Evolutionary conservation across 2,888 invertebrate genomes (phyloP), one percentile per base, ranked within the genome.

Genomic region (Meta bourneti): DNA sequence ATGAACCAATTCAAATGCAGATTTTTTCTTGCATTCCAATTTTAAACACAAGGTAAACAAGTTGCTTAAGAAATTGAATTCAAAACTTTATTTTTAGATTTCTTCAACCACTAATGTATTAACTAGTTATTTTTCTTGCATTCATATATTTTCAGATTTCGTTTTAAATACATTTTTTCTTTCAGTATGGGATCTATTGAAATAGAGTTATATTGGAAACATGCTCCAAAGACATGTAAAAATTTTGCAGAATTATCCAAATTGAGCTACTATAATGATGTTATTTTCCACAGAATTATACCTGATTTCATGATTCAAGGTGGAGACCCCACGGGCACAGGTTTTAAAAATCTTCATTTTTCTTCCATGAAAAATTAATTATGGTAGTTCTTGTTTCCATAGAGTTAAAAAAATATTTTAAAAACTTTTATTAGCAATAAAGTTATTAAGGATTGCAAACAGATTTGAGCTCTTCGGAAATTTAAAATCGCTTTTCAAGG

Each of bases 121-220:
- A 34, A 34, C 34, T 34, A 34, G 34, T 34, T 34, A 34, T 1
- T 34, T 34, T 1, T 34, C 34, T 34, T 34, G 1, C 34, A 2
- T 34, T 34, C 34, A 34, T 34, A 34, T 34, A 34, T 34, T 34
- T 34, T 34, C 34, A 34, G 34, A 4, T 34, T 61, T 61, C 5
- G 1, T 2, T 61, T 61, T 61, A 61, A 61, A 9, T 16, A 9
- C 51, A 49, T 71, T 7, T 71, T 84, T 70, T 72, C 61, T 85
- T 89, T 78, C 52, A 92, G 86, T 5, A 99, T 99, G 98, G 99
- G 99, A 0, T 97, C 97, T 94, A 96, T 99, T 82, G 96, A 97
- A 0, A 95, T 99, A 81, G 99, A 99, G 95, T 96, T 99, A 93
- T 99, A 99, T 94, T 99, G 99, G 99, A 98, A 98, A 95, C 99